phyloP scores from a whole-genome alignment of 2,797 vertebrate genomes.

The Ctenochaetus hawaiiensis region DNA sequence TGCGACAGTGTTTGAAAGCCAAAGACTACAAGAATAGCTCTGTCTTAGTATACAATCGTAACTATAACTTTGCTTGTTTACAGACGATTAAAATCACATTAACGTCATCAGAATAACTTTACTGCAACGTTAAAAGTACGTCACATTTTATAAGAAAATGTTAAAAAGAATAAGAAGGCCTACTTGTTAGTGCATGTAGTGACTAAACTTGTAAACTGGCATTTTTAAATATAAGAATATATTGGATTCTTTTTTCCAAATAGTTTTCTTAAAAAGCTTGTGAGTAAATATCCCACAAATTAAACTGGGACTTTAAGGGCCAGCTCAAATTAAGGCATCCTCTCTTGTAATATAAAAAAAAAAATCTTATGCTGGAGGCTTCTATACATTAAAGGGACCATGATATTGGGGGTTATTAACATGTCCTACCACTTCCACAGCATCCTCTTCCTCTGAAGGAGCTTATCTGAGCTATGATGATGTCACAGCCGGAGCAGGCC shows the following conservation, averaged over 20 bases:
- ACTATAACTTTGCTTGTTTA: too few species aligned
- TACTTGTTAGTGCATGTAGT: neutral
- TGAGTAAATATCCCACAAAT: conserved; percentile 4
- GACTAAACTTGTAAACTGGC: neutral
- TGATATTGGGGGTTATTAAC: conserved; percentile 49
- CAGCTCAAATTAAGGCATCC: conserved; percentile 32
- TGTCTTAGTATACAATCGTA: neutral
- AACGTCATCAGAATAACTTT: neutral
- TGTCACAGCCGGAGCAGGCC: conserved; percentile 67
- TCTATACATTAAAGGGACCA: conserved; percentile 59
- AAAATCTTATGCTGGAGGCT: conserved; percentile 31
- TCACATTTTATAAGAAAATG: neutral
- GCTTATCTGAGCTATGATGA: conserved; percentile 68
- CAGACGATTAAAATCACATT: neutral
- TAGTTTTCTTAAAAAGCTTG: conserved; percentile 10
- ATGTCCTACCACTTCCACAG: conserved; percentile 44
- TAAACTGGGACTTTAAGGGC: conserved; percentile 37
- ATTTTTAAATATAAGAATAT: neutral
- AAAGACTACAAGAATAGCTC: neutral
- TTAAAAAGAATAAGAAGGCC: neutral
- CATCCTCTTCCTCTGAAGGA: conserved; percentile 62
- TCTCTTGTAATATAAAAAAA: conserved; percentile 44
- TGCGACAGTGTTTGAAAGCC: neutral
- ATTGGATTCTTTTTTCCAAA: neutral
- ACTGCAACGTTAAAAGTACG: neutral